Evolutionary conservation across 1,140 invertebrate genomes (phyloP), one percentile per base, ranked within the genome.

Genomic region (Heliothis virescens): DNA sequence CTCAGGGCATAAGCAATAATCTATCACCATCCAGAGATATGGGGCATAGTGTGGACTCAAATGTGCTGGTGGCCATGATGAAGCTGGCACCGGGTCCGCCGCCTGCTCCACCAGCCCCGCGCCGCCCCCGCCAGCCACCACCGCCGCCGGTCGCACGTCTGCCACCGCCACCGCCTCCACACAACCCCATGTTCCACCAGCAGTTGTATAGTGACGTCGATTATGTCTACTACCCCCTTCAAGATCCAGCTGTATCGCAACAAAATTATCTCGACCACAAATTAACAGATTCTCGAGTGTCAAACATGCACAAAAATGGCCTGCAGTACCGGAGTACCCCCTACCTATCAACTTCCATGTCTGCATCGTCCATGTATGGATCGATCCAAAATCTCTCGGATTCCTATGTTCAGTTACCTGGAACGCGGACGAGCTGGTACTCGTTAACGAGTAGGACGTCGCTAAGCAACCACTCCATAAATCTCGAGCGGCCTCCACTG

Each of bases 211-310:
- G 98, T 52, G 98, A 98, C 85, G 97, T 98, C 5, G 98, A 98
- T 90, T 98, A 98, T 86, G 98, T 98, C 0, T 97, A 98, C 89
- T 98, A 98, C 87, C 98, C 98, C 0, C 91, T 98, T 63, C 98
- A 98, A 92, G 98, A 98, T 92, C 98, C 98, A 21, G 97, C 97
- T 0, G 96, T 98, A 18, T 98, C 97, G 78, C 97, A 98, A 89
- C 98, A 98, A 91, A 98, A 98, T 89, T 98, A 98, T 91, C 95
- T 98, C 83, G 98, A 98, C 85, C 97, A 97, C 9, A 98, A 98
- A 87, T 95, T 97, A 86, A 97, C 97, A 2, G 91, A 94, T 84
- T 84, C 91, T 10, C 87, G 94, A 48, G 76, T 93, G 5, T 94
- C 95, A 79, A 95, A 95, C 79, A 90, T 95, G 69, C 95, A 95